Conservation (phyloP, 2,113 vertebrate genomes). For the Chiloscyllium plagiosum region DNA sequence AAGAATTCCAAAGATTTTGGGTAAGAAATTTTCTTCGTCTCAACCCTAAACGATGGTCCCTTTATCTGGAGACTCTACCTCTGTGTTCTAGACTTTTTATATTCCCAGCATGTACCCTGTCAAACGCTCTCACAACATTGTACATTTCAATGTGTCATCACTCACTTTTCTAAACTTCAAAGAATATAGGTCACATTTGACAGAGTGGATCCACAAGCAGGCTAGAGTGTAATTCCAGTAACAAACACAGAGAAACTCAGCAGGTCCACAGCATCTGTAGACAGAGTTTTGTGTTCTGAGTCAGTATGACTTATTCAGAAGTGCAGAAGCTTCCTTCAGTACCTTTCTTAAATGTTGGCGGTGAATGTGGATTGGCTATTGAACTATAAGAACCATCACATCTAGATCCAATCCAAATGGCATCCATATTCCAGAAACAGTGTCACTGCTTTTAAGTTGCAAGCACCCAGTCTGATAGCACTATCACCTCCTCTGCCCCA, state of each 20-base stretch:
- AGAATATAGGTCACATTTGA: not conserved
- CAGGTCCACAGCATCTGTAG: too few species aligned
- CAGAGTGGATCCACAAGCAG: not conserved
- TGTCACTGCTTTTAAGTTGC: not conserved
- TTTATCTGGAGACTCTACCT: too few species aligned
- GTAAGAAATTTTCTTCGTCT: not conserved
- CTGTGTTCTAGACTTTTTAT: too few species aligned
- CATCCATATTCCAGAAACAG: not conserved
- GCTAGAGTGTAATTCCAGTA: not conserved
- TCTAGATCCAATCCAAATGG: not conserved
- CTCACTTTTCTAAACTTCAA: not conserved
- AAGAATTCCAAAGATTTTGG: not conserved
- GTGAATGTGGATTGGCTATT: not conserved
- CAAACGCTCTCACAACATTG: not conserved
- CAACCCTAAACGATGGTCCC: not conserved
- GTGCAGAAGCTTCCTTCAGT: not conserved
- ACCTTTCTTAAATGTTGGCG: not conserved
- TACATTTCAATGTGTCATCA: not conserved
- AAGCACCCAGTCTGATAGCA: not conserved
- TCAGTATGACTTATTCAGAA: too few species aligned
- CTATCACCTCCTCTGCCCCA: too few species aligned
- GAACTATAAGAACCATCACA: not conserved
- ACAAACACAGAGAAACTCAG: too few species aligned
- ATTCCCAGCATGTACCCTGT: not conserved
- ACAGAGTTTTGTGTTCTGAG: too few species aligned